Evolutionary conservation across 2,113 vertebrate species (phyloP), one percentile per base, ranked within the genome.

Genomic region (Rhynchomys soricoides): DNA sequence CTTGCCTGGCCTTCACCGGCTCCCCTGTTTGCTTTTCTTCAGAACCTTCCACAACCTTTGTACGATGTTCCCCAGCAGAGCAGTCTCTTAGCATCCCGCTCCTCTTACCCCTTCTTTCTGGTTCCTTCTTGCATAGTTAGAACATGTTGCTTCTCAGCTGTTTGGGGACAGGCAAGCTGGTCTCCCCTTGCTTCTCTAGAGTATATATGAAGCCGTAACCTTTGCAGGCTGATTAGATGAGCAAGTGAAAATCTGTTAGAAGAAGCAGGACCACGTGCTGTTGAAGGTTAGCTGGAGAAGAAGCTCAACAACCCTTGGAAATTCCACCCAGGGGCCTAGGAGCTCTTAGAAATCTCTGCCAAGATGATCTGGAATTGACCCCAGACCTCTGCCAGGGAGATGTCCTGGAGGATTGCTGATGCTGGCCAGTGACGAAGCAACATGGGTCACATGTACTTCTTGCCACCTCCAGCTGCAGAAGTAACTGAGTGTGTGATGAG

Each of bases 371-470:
- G 59, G 43, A 71, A 4, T 74, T 96, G 48, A 37, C 24, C 50
- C 24, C 0, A 78, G 15, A 21, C 9, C 43, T 24, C 55, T 89
- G 64, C 57, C 79, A 48, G n/a, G 73, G 57, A 83, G 31, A 78
- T 13, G 11, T 34, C 43, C 31, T 37, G 0, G 1, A 57, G 59
- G 87, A 50, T 8, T 50, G 45, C 57, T 62, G 75, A 22, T 4
- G 0, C 1, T 0, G 15, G 73, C 31, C 70, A 3, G 50, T 0
- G 16, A 50, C 0, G 0, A 34, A 24, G 45, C 13, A 15, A 34
- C 2, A 1, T 16, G 43, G 45, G 6, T 1, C 17, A 7, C 5
- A 3, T 6, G 31, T 3, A n/a, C 17, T 31, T 87, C 55, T 81
- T n/a, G 22, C 73, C n/a, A 40, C 45, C 83, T 52, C 40, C 43